Evolutionary conservation across 2,113 vertebrate genomes (phyloP), one percentile per base, ranked within the genome.

Genomic region (Hiodon alosoides): DNA sequence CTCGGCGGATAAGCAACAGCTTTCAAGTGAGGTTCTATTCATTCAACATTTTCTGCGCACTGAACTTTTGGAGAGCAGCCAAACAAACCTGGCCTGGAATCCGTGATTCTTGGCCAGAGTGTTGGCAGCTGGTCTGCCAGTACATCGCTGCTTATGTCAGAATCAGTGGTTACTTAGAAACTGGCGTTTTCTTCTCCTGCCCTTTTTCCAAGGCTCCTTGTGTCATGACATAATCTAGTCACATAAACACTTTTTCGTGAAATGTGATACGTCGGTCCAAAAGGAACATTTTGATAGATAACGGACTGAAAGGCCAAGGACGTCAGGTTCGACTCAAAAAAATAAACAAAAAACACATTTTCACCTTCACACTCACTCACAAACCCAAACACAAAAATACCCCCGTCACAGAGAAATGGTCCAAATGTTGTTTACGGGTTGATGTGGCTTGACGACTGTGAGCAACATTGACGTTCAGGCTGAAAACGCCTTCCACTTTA

Each of bases 111-210:
- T 11, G n/a, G 31, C 7, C 46, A 57, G 54, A 57, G 31, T 11
- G 61, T 51, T 60, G 69, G 69, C 76, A 52, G 61, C 69, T 66
- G 62, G 13, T 67, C 61, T 9, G 46, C 31, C 13, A 55, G 14
- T 58, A 69, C 66, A 75, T 75, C 73, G n/a, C 53, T 47, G 59
- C 64, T 68, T 48, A 75, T 66, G 62, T 67, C 64, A 66, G 52
- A 54, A 47, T 47, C 52, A 31, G 53, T 6, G 47, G 69, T 72
- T 4, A 61, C 54, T 9, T 58, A 66, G 76, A 61, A 59, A 58
- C 53, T 17, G 62, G 52, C 16, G 2, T 55, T 10, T 16, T n/a
- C 54, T 48, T 50, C 11, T 48, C 53, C 9, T 65, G 67, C 47
- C 47, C 16, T 58, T 55, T 74, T 59, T 53, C 31, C 2, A 31